Base-by-base conservation (phyloP, 2,888 invertebrate species). In the Cheilosia vulpina region DNA sequence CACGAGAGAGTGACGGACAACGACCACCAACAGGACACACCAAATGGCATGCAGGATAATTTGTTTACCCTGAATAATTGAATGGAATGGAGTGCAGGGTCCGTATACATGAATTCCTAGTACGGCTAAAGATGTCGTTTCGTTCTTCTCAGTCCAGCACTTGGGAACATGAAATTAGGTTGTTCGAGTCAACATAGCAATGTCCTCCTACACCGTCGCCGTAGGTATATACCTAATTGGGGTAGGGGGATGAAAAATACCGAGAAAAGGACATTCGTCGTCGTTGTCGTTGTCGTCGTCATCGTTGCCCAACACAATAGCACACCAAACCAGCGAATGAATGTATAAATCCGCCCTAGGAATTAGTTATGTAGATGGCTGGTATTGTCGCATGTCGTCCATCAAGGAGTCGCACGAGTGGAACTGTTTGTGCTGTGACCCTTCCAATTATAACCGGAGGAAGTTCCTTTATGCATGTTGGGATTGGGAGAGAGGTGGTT, bases 1-100 rank as follows among this genome's bases (percentile, higher is more conserved):
- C 81, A 76, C 60, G n/a, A 69, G 55, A 71, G 52, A 71, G 52
- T 69, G 63, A 76, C 43, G 75, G 34, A 52, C 38, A 52, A 45
- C 62, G 55, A 45, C 82, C 68, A 79, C 73, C 68, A 73, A 57
- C 72, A 82, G 71, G 71, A 69, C 65, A 58, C 41, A 65, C 15
- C 63, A 55, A 77, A 72, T 72, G 55, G 41, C 66, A 53, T 62
- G 24, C 80, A 80, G 72, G 85, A 85, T 85, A 85, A 85, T 85
- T 85, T 85, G 85, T 85, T 81, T 85, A 72, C 81, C 50, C 63
- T 85, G 71, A 85, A 85, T 85, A 80, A 85, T 85, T 85, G 80
- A 85, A 80, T 60, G 45, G 75, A 66, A 58, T 58, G 53, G 19
- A n/a, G 24, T 17, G 17, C 7, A 55, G 69, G 34, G 69, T 66